Percentiles rank a stretch among this genome's conserved stretches.
Evolutionary conservation across 2,888 invertebrate species (phyloP).

Genomic region (Trachelus stipa): DNA sequence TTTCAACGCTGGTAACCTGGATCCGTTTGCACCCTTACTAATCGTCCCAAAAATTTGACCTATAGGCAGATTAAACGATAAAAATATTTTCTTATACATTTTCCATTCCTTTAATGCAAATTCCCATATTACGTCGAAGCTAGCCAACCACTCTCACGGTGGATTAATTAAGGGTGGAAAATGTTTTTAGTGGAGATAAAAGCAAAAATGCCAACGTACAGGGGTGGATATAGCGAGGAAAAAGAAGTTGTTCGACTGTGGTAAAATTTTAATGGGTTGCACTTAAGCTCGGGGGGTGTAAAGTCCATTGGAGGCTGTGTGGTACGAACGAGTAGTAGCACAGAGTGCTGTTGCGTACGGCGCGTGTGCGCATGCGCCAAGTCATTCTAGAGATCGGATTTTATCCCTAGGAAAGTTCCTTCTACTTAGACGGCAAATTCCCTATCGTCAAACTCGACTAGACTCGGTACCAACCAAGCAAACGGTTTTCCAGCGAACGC

Average conservation of each 20-base stretch:
- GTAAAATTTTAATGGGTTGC: conserved; percentile 5
- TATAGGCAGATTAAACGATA: too few species aligned
- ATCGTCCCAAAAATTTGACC: not conserved
- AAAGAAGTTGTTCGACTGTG: conserved; percentile 2
- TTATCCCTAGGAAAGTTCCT: not conserved
- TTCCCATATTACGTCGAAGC: not conserved
- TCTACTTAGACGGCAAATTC: not conserved
- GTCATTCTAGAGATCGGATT: not conserved
- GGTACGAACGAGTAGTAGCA: not conserved
- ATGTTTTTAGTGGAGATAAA: not conserved
- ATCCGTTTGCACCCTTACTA: too few species aligned
- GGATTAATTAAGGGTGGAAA: not conserved
- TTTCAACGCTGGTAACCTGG: too few species aligned
- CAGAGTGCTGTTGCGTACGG: not conserved
- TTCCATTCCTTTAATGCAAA: not conserved
- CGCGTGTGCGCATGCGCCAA: not conserved
- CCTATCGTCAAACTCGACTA: not conserved
- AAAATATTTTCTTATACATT: not conserved
- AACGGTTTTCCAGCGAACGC: not conserved
- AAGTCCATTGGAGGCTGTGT: not conserved
- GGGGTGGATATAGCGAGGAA: not conserved
- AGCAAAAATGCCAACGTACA: not conserved
- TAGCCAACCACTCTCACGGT: not conserved
- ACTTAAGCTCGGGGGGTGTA: conserved; percentile 1
- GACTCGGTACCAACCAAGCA: not conserved